Evolutionary conservation across 2,113 vertebrate genomes (phyloP).

Genomic region (Chaetodon auriga): DNA sequence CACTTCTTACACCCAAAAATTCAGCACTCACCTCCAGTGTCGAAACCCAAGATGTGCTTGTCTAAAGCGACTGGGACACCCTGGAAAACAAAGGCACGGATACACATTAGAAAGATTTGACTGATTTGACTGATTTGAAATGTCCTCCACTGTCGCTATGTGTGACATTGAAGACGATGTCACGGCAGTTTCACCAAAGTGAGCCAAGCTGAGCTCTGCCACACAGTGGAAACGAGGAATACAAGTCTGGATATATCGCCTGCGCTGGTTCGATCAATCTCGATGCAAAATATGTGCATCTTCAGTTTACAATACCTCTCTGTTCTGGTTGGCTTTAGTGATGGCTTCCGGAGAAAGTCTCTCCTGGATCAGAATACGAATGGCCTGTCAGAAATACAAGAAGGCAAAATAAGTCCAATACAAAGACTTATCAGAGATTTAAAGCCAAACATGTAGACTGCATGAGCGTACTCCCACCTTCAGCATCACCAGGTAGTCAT

Average conservation of each 20-base stretch:
- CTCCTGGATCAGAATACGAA: conserved; percentile 96
- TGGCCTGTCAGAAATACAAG: conserved; percentile 84
- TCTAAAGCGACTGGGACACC: conserved; percentile 95
- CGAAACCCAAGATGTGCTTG: conserved; percentile 95
- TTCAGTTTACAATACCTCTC: conserved; percentile 87
- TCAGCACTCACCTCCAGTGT: conserved; percentile 94
- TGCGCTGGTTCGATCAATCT: background rate
- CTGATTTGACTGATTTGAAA: too few relatives aligned
- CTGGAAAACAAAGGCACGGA: conserved; percentile 73
- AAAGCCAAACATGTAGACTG: background rate
- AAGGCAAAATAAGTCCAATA: background rate
- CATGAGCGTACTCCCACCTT: conserved; percentile 83
- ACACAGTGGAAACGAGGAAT: background rate
- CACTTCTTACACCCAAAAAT: background rate
- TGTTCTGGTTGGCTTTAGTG: conserved; percentile 90
- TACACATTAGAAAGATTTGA: background rate
- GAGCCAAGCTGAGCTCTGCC: too few relatives aligned
- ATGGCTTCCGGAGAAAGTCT: conserved; percentile 94
- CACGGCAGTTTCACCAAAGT: too few relatives aligned
- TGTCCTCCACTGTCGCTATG: too few relatives aligned
- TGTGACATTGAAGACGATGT: too few relatives aligned
- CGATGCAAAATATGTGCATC: background rate
- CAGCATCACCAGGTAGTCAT: conserved; percentile 98
- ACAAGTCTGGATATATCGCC: background rate
- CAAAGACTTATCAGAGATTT: background rate